Evolutionary conservation across 2,113 vertebrate species (phyloP).

Genomic region (Grammomys surdaster): DNA sequence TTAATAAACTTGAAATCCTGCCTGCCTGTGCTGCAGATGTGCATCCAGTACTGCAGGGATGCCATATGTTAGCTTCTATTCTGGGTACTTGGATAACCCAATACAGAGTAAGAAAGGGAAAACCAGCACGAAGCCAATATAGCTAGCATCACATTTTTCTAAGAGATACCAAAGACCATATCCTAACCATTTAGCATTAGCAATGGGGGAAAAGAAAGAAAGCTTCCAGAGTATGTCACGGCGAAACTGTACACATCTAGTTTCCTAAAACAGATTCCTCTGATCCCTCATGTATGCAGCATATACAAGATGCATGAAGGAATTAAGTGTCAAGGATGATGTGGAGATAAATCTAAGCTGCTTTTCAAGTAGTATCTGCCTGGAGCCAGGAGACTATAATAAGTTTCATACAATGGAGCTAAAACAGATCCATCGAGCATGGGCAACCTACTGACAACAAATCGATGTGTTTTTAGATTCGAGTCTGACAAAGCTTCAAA

Average conservation of each 20-base stretch:
- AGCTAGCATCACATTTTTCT: conserved; percentile 15
- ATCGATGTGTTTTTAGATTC: conserved; percentile 78
- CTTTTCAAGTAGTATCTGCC: neutral
- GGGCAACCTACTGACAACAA: conserved; percentile 72
- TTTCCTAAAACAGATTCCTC: conserved; percentile 48
- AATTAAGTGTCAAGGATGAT: neutral
- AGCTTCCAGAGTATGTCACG: neutral
- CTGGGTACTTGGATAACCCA: conserved; percentile 10
- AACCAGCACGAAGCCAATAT: conserved; percentile 59
- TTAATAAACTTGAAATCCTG: conserved; percentile 20
- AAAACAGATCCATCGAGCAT: conserved; percentile 73
- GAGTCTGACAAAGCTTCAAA: conserved; percentile 61
- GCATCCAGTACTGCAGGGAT: neutral
- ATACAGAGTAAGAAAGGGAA: neutral
- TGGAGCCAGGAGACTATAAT: conserved; percentile 67
- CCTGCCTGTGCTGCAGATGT: neutral
- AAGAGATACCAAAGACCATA: conserved; percentile 26
- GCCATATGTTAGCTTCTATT: conserved; percentile 14
- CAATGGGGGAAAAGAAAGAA: conserved; percentile 16
- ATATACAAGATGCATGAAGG: conserved; percentile 52
- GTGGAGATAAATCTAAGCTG: conserved; percentile 26
- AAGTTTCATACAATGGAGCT: conserved; percentile 72
- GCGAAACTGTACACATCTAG: conserved; percentile 12
- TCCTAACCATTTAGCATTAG: conserved; percentile 15
- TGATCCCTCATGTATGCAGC: conserved; percentile 61